These are phyloP conservation scores for Sarcophaga rosellei DNA, from an alignment of 2,888 invertebrate species.

Conservation along the genomic window DNA sequence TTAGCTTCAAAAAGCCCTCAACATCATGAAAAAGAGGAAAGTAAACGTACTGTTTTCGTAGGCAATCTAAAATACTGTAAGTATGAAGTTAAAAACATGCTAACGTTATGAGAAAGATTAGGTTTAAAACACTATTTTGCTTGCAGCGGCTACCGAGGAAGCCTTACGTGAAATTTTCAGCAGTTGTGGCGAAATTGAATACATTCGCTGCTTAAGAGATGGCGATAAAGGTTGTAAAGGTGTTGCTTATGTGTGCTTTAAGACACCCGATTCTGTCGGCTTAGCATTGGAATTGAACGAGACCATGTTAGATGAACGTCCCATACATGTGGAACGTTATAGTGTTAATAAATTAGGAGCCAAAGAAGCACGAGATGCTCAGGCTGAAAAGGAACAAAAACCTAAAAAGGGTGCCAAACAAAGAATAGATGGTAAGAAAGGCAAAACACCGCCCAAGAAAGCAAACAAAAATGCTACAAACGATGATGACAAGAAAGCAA, in stretches of 20 bases:
- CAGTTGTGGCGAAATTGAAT: constrained; percentile 80
- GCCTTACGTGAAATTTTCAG: constrained; percentile 78
- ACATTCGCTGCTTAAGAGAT: constrained; percentile 77
- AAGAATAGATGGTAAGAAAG: constrained; percentile 70
- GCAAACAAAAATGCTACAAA: neutral
- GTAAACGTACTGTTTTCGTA: constrained; percentile 78
- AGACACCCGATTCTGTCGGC: constrained; percentile 77
- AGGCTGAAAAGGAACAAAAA: constrained; percentile 41
- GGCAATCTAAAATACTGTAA: constrained; percentile 80
- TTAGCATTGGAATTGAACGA: constrained; percentile 79
- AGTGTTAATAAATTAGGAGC: constrained; percentile 75
- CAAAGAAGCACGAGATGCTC: constrained; percentile 73
- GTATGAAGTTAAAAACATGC: constrained; percentile 43
- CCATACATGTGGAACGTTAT: constrained; percentile 79
- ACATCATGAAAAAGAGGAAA: constrained; percentile 64
- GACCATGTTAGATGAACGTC: constrained; percentile 79
- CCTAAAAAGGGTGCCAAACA: constrained; percentile 59
- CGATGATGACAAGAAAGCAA: constrained; percentile 68
- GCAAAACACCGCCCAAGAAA: constrained; percentile 52
- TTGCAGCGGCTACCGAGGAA: constrained; percentile 78
- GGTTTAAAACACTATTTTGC: neutral
- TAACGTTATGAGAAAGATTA: neutral
- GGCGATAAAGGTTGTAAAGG: constrained; percentile 79
- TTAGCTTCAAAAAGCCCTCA: constrained; percentile 66
- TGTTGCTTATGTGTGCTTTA: constrained; percentile 79